These are phyloP conservation scores for Fistularia commersonii DNA, from an alignment of 2,797 vertebrate species.

Conservation along the genomic window DNA sequence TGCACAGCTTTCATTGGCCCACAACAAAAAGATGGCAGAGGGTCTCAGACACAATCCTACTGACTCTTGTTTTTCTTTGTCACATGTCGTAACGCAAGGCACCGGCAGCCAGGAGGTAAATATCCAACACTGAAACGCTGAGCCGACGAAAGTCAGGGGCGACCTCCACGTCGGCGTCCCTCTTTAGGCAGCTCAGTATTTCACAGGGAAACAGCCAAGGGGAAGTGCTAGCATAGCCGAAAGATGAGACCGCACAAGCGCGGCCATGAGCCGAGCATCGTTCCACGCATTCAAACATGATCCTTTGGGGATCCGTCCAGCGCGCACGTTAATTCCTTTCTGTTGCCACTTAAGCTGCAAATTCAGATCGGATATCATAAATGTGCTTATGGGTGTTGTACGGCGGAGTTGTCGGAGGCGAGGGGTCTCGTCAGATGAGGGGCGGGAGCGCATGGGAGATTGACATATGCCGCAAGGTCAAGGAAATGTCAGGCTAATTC, in stretches of 20 bases:
- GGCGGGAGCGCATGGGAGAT: slow-evolving; percentile 43
- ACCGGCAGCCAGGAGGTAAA: slow-evolving; percentile 14
- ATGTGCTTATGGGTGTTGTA: slow-evolving; percentile 59
- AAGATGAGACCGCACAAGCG: slow-evolving; percentile 22
- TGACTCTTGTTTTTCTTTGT: not conserved
- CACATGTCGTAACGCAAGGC: not conserved
- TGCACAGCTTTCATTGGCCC: too few relatives aligned
- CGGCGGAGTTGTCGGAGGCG: slow-evolving; percentile 23
- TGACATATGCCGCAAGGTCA: slow-evolving; percentile 58
- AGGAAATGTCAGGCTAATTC: slow-evolving; percentile 69
- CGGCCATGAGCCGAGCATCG: slow-evolving; percentile 27
- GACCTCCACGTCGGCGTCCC: slow-evolving; percentile 9
- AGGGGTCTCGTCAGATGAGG: slow-evolving; percentile 29
- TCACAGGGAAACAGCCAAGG: slow-evolving; percentile 20
- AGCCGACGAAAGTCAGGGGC: slow-evolving; percentile 6
- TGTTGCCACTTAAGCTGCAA: slow-evolving; percentile 34
- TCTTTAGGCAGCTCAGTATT: slow-evolving; percentile 1
- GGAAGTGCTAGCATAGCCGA: slow-evolving; percentile 13
- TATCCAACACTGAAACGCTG: slow-evolving; percentile 29
- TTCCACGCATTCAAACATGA: slow-evolving; percentile 36
- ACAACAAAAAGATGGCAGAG: too few relatives aligned
- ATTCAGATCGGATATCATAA: slow-evolving; percentile 58
- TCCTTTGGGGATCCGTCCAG: slow-evolving; percentile 15
- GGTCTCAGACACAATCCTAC: too few relatives aligned
- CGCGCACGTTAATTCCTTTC: slow-evolving; percentile 21